A percentile compares a stretch with the other conserved stretches of the same genome.
Conservation (phyloP, 1,140 invertebrate species). For the Macrocentrus cingulum region DNA sequence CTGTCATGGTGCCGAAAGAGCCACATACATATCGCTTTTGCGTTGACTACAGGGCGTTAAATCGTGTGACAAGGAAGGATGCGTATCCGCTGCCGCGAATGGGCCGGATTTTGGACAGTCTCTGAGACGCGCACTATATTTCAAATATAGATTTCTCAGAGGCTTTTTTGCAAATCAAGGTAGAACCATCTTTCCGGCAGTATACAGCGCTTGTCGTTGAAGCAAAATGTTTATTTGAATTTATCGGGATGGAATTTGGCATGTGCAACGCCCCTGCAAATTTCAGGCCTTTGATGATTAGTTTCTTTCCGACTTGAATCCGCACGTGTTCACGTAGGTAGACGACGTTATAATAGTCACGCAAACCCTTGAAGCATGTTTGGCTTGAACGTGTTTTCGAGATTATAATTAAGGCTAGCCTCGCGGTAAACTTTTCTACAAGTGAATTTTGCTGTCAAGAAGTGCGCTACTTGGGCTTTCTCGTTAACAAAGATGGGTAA, state of each 20-base stretch:
- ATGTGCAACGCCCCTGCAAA: neutral
- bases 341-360: conserved; percentile 15
- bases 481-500: neutral
- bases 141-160: conserved; percentile 39
- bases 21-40: conserved; percentile 37
- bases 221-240: conserved; percentile 3
- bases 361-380: neutral
- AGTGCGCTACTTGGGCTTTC: neutral
- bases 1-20: conserved; percentile 35
- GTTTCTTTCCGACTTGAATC: neutral
- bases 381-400: neutral
- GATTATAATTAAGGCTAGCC: neutral
- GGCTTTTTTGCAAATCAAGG: conserved; percentile 42
- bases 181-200: conserved; percentile 32
- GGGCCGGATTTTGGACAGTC: conserved; percentile 26
- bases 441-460: neutral
- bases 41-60: conserved; percentile 42
- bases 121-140: conserved; percentile 27
- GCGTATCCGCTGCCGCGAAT: conserved; percentile 38
- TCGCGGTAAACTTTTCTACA: neutral
- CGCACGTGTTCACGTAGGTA: conserved; percentile 4
- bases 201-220: conserved; percentile 5
- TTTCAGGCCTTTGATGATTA: neutral
- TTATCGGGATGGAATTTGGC: conserved; percentile 10
- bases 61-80: conserved; percentile 36